A percentile compares a stretch with the other conserved stretches of the same genome.
Evolutionary conservation across 2,888 invertebrate genomes (phyloP).

Genomic region (Stictocephala bisonia): DNA sequence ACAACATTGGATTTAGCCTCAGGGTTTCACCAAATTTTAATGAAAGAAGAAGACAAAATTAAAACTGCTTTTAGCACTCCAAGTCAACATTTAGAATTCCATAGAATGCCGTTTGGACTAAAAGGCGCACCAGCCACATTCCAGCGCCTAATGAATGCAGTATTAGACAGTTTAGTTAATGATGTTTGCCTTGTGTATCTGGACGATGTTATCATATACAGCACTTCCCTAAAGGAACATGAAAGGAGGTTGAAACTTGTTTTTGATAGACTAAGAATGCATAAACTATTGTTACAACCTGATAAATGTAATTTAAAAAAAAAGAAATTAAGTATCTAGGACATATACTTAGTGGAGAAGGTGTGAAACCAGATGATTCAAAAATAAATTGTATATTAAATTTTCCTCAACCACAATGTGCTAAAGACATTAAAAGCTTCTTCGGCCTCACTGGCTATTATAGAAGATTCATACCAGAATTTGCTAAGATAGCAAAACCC

Average conservation of each 20-base stretch:
- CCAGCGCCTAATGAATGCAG: conserved; percentile 59
- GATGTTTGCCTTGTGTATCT: conserved; percentile 7
- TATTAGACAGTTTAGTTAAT: conserved; percentile 55
- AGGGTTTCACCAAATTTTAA: conserved; percentile 58
- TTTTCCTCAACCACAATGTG: conserved; percentile 45
- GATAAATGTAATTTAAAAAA: neutral
- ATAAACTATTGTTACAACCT: neutral
- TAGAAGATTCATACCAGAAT: conserved; percentile 62
- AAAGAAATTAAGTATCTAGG: conserved; percentile 12
- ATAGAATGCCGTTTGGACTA: conserved; percentile 61
- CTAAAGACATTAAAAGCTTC: conserved; percentile 56
- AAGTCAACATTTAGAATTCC: conserved; percentile 59
- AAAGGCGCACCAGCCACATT: conserved; percentile 59
- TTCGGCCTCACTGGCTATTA: conserved; percentile 63
- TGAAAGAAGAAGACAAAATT: too few species aligned
- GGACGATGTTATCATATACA: conserved; percentile 34
- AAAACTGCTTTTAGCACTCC: conserved; percentile 61
- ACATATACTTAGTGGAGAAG: conserved; percentile 2
- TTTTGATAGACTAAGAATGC: conserved; percentile 10
- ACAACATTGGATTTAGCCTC: conserved; percentile 28
- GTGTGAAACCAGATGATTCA: conserved; percentile 3
- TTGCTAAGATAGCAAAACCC: conserved; percentile 49
- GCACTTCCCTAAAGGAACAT: conserved; percentile 18
- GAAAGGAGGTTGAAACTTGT: neutral
- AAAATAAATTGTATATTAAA: conserved; percentile 18